Evolutionary conservation across 2,113 vertebrate species (phyloP), one percentile per base, ranked within the genome.

Genomic region (Acanthisitta chloris): DNA sequence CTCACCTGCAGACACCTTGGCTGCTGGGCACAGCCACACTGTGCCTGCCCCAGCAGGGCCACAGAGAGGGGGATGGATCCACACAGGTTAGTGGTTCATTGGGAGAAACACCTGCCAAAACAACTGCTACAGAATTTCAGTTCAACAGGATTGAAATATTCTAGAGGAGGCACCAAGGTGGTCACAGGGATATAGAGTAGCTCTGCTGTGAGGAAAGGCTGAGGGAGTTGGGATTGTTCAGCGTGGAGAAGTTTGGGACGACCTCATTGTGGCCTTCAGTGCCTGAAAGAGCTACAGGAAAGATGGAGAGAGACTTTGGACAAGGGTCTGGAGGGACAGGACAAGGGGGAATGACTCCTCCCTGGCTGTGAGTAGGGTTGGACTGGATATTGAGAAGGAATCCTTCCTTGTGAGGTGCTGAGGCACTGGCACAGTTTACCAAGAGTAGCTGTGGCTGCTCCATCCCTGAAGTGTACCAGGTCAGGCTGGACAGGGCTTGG

Each of bases 401-500:
- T 40, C 4, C 19, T 40, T 9, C 29, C 24, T 13, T 62, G 3
- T 12, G 48, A 29, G 4, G 48, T 7, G 40, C 13, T 0, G 1
- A 40, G 40, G 48, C 6, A 8, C 28, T 61, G 55, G 64, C 55
- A 54, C 28, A 52, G 36, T 9, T 2, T 46, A 24, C 15, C 18
- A 55, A 79, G 57, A 42, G 74, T 0, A 48, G 57, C 46, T 87
- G 57, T 25, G 74, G 24, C 48, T 80, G 48, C 24, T 20, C 57
- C 74, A 55, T 46, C 57, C 42, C 57, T 71, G 74, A 0, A 71
- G 11, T 25, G 31, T 0, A 25, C 57, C 4, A 24, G 33, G 9
- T 36, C 36, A 19, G 67, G 33, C 0, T 73, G 67, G 77, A n/a
- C 0, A 0, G 29, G 9, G 14, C 7, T 64, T 16, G 58, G 36